Evolutionary conservation across 2,113 vertebrate genomes (phyloP), one percentile per base, ranked within the genome.

Genomic region (Lonchura striata): DNA sequence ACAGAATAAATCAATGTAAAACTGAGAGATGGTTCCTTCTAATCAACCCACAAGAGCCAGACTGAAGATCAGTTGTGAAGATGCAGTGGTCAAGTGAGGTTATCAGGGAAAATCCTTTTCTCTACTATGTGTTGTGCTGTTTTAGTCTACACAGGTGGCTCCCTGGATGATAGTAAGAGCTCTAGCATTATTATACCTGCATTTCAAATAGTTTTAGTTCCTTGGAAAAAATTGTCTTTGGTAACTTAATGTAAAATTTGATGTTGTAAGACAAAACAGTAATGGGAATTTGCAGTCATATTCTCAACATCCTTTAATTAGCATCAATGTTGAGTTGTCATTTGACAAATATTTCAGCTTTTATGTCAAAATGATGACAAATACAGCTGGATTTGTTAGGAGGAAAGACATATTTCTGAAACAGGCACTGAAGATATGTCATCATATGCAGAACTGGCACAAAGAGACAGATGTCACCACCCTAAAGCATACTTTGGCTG

Each of bases 341-440:
- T 84, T 90, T 53, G 60, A 44, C 63, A 92, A 91, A 74, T 69
- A 90, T 81, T 93, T 91, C 63, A 70, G 8, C 2, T 46, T 89
- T 90, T 88, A 60, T 92, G 64, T 76, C 85, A 93, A 95, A 92
- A 94, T 46, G 4, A 86, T 84, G 68, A 68, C 52, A 68, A 53
- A 27, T 89, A 63, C 69, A 80, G 49, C 13, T 63, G 49, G 22
- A 41, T 61, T 81, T 85, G 13, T 60, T 49, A 75, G 61, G 25
- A 75, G 11, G 11, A 59, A 30, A 76, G 37, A 30, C 0, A 6
- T 37, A 64, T n/a, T 85, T 59, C 28, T 82, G 23, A 54, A 71
- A 70, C 15, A 79, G 22, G 9, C 21, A 52, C 30, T 27, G 20
- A 7, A 35, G 31, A 82, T 82, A 72, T 25, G 15, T 82, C 87